Percentiles rank a stretch among this genome's conserved stretches.
Evolutionary conservation across 2,888 invertebrate genomes (phyloP).

Genomic region (Hoplodrina blanda): DNA sequence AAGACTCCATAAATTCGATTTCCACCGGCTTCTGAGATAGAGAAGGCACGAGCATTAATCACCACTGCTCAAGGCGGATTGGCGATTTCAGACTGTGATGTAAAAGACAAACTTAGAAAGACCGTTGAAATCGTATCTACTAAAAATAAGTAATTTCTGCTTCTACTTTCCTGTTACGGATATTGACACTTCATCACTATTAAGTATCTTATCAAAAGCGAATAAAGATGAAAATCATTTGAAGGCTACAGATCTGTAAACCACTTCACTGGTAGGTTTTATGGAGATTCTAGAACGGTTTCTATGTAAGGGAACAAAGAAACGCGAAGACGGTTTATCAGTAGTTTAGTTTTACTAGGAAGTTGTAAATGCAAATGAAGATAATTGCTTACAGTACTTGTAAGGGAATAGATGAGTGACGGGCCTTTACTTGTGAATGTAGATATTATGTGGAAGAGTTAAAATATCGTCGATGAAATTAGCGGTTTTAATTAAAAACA

Average conservation of each 20-base stretch:
- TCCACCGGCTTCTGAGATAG: too few relatives aligned
- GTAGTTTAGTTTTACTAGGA: constrained; percentile 28
- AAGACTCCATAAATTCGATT: too few relatives aligned
- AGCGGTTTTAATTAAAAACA: not conserved
- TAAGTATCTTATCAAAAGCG: not conserved
- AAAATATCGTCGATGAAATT: not conserved
- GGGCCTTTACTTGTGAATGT: not conserved
- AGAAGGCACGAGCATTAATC: too few relatives aligned
- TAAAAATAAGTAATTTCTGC: too few relatives aligned
- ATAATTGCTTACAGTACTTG: constrained; percentile 45
- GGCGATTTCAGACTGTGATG: too few relatives aligned
- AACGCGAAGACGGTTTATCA: constrained; percentile 38
- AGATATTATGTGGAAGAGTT: not conserved
- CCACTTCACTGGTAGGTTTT: not conserved
- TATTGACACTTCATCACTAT: too few relatives aligned
- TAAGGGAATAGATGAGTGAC: constrained; percentile 21
- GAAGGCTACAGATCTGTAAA: not conserved
- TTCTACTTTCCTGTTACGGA: too few relatives aligned
- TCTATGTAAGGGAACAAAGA: constrained; percentile 39
- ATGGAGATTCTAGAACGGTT: constrained; percentile 3
- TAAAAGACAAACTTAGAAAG: too few relatives aligned
- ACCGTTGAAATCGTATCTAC: too few relatives aligned
- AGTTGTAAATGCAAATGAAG: constrained; percentile 53
- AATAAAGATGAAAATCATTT: not conserved
- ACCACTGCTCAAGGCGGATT: too few relatives aligned